Evolutionary conservation across 2,113 vertebrate genomes (phyloP).

Genomic region (Amphiprion ocellaris): DNA sequence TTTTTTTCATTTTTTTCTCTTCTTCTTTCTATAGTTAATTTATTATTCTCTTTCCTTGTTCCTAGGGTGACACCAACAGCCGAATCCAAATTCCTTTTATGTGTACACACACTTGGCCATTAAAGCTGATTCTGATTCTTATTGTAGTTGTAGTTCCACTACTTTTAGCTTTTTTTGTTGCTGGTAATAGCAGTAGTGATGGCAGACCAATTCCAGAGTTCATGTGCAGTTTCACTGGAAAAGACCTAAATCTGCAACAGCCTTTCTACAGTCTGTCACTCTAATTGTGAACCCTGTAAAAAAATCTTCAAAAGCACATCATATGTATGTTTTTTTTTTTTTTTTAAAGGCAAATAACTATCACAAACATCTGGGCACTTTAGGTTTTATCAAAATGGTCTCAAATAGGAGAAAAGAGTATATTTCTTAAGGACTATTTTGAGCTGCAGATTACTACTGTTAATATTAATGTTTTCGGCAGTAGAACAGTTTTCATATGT

Average conservation of each 20-base stretch:
- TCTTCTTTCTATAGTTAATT: no score
- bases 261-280: background rate
- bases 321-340: background rate
- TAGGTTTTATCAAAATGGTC: background rate
- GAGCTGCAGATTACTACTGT: background rate
- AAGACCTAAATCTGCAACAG: background rate
- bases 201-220: background rate
- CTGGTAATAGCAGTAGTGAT: background rate
- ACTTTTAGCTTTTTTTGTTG: background rate
- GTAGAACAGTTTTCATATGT: background rate
- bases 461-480: background rate
- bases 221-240: background rate
- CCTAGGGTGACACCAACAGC: no score
- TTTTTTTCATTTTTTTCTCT: no score
- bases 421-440: constrained; percentile 3
- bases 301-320: background rate
- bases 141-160: background rate
- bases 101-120: no score
- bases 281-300: background rate
- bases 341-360: background rate
- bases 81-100: no score
- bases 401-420: background rate
- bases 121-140: no score
- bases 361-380: background rate
- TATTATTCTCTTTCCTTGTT: no score